Conservation (phyloP, 1,140 invertebrate genomes). For the Cyrtorhinus lividipennis region DNA sequence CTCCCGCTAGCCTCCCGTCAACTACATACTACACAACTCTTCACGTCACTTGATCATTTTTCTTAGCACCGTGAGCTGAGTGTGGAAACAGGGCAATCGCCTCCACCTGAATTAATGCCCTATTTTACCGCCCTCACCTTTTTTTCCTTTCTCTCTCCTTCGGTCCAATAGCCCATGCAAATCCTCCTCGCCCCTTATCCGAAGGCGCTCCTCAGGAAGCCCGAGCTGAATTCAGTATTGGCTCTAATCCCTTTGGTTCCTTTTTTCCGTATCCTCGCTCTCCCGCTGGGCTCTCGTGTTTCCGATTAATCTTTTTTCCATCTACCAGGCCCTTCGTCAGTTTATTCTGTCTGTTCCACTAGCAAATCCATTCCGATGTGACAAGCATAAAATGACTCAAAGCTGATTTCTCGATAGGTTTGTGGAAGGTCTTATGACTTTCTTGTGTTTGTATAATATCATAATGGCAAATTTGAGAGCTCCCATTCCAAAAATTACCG, state of each 20-base stretch:
- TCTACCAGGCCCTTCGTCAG: slow-evolving; percentile 1
- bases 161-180: neutral
- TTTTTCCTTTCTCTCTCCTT: neutral
- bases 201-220: neutral
- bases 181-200: neutral
- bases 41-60: slow-evolving; percentile 19
- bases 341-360: too few relatives aligned
- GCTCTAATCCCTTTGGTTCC: neutral
- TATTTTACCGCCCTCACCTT: neutral
- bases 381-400: too few relatives aligned
- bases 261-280: neutral
- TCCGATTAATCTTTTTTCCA: slow-evolving; percentile 15
- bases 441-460: too few relatives aligned
- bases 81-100: neutral
- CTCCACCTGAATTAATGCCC: slow-evolving; percentile 1
- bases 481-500: too few relatives aligned
- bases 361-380: too few relatives aligned
- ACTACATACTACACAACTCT: slow-evolving; percentile 4
- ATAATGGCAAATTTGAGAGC: too few relatives aligned
- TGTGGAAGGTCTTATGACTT: too few relatives aligned
- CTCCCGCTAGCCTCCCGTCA: neutral
- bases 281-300: neutral
- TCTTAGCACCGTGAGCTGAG: neutral
- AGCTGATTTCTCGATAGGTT: too few relatives aligned
- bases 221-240: neutral